Evolutionary conservation across 2,797 vertebrate genomes (phyloP).

Genomic region (Ctenosaura bakeri): DNA sequence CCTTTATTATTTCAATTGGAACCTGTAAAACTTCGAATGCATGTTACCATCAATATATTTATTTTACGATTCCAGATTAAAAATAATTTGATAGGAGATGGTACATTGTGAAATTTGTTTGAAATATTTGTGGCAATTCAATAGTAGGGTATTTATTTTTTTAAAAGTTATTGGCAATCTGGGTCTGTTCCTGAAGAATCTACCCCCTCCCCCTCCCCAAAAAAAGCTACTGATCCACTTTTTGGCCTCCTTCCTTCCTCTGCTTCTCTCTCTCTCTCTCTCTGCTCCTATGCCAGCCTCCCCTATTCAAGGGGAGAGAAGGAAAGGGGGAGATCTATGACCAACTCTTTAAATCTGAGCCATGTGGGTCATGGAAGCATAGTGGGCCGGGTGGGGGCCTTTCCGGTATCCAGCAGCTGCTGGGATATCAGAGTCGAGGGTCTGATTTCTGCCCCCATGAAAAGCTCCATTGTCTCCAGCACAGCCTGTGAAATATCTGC

Average conservation of each 20-base stretch:
- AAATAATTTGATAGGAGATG: neutral
- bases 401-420: slow-evolving; percentile 75
- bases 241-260: rapidly evolving
- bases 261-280: neutral
- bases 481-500: slow-evolving; percentile 73
- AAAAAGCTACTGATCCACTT: neutral
- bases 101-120: neutral
- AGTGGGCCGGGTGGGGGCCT: slow-evolving; percentile 47
- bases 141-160: neutral
- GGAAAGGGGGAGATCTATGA: neutral
- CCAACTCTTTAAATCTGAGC: slow-evolving; percentile 51
- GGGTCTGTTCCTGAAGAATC: neutral
- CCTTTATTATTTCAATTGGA: neutral
- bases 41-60: neutral
- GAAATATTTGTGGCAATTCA: neutral
- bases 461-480: slow-evolving; percentile 75
- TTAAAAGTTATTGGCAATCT: neutral
- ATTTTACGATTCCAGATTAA: neutral
- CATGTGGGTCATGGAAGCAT: slow-evolving; percentile 63
- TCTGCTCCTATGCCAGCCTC: neutral
- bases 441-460: slow-evolving; percentile 75
- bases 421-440: slow-evolving; percentile 68
- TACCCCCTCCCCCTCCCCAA: too few relatives aligned
- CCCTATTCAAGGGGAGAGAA: neutral
- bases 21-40: neutral